Evolutionary conservation across 1,140 invertebrate species (phyloP).

Genomic region (Tetranychus urticae): DNA sequence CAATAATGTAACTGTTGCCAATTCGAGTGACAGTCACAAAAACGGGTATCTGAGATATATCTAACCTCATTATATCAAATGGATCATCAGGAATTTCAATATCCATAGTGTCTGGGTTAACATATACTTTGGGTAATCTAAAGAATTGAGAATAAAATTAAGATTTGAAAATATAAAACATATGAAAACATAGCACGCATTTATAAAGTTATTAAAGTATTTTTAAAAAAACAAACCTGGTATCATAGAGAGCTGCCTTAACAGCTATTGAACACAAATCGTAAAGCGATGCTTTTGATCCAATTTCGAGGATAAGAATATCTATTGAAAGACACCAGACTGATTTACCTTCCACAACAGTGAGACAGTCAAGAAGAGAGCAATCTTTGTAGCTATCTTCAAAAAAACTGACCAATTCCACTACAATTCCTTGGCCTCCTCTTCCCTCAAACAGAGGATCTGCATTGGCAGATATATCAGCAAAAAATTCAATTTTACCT

Average conservation of each 20-base stretch:
- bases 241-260: conserved; percentile 66
- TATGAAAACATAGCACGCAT: neutral
- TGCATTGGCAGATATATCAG: conserved; percentile 61
- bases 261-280: conserved; percentile 65
- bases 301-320: conserved; percentile 75
- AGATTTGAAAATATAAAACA: conserved; percentile 1
- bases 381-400: conserved; percentile 40
- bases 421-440: conserved; percentile 67
- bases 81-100: conserved; percentile 71
- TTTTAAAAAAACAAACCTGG: conserved; percentile 20
- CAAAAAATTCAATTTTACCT: conserved; percentile 82
- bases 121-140: conserved; percentile 54
- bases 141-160: neutral
- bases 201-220: too few species aligned
- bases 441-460: conserved; percentile 76
- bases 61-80: conserved; percentile 49
- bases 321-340: conserved; percentile 86
- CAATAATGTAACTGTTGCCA: conserved; percentile 66
- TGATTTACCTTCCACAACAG: conserved; percentile 54
- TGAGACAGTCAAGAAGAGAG: conserved; percentile 51
- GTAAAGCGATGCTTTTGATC: conserved; percentile 42
- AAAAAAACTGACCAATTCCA: conserved; percentile 51
- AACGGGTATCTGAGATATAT: conserved; percentile 48
- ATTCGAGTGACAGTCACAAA: conserved; percentile 53
- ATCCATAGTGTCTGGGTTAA: conserved; percentile 62